Percentiles rank a stretch among this genome's conserved stretches.
These are phyloP conservation scores for Nannobrachium achirus DNA, from an alignment of 2,113 vertebrate species.

Conservation along the genomic window DNA sequence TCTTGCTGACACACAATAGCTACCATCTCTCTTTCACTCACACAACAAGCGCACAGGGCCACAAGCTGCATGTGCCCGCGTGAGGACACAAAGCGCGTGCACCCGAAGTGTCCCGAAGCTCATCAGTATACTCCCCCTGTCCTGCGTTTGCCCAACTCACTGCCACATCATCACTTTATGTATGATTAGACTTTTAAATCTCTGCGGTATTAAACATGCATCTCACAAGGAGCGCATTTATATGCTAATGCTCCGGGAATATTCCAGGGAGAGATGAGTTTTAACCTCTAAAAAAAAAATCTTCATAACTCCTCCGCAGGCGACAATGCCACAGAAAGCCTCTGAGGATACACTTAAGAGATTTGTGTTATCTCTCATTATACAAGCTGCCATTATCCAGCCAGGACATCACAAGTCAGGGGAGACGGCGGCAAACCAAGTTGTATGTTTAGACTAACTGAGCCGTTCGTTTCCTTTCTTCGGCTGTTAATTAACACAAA, in stretches of 20 bases:
- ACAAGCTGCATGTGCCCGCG: neutral
- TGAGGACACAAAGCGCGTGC: conserved; percentile 31
- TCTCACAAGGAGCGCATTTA: conserved; percentile 76
- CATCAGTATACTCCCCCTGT: conserved; percentile 62
- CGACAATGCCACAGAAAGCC: conserved; percentile 49
- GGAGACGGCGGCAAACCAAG: conserved; percentile 2
- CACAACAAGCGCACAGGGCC: conserved; percentile 40
- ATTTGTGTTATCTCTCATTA: conserved; percentile 53
- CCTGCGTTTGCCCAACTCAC: conserved; percentile 71
- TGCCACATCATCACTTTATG: conserved; percentile 78
- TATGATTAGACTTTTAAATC: conserved; percentile 81
- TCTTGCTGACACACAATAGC: neutral
- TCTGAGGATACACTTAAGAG: conserved; percentile 56
- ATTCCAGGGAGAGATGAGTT: conserved; percentile 69
- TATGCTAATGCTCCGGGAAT: conserved; percentile 76
- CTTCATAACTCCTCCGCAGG: conserved; percentile 57
- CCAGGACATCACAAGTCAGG: conserved; percentile 38
- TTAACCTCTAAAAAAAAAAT: conserved; percentile 75
- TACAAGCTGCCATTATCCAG: conserved; percentile 58
- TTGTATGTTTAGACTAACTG: no score
- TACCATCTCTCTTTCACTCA: neutral
- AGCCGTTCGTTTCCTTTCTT: no score
- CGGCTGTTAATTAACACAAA: no score
- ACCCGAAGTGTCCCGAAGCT: conserved; percentile 25
- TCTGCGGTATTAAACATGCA: conserved; percentile 72